Evolutionary conservation across 1,140 invertebrate species (phyloP).

Genomic region (Neodiprion lecontei): DNA sequence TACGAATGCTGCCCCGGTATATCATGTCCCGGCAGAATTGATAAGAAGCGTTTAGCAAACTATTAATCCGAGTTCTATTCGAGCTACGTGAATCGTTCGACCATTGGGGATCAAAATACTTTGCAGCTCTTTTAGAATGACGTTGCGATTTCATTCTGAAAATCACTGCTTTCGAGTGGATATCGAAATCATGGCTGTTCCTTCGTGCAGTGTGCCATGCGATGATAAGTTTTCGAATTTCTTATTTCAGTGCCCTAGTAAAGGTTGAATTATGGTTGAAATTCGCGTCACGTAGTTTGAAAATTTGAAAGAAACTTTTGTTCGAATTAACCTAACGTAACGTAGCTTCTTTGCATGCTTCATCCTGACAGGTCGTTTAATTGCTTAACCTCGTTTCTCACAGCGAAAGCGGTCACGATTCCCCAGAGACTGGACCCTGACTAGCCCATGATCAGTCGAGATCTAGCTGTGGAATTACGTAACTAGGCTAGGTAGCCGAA

Average conservation of each 20-base stretch:
- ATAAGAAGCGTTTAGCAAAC: not conserved
- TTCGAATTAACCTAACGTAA: not conserved
- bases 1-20: slow-evolving; percentile 14
- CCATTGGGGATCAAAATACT: not conserved
- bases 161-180: no score
- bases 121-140: no score
- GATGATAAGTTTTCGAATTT: not conserved
- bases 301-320: not conserved
- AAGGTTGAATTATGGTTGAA: not conserved
- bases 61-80: not conserved
- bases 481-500: no score
- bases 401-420: no score
- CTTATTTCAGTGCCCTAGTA: not conserved
- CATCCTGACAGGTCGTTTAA: not conserved
- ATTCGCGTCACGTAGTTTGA: not conserved
- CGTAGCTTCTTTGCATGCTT: no score
- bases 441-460: no score
- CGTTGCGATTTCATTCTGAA: no score
- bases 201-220: no score
- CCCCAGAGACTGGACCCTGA: no score
- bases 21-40: not conserved
- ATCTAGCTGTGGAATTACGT: no score
- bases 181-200: no score
- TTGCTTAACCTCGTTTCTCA: not conserved
- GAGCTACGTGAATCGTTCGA: not conserved